Percentiles rank a stretch among this genome's conserved stretches.
Conservation (phyloP, 2,797 vertebrate genomes). For the Paramormyrops hopkinsi region DNA sequence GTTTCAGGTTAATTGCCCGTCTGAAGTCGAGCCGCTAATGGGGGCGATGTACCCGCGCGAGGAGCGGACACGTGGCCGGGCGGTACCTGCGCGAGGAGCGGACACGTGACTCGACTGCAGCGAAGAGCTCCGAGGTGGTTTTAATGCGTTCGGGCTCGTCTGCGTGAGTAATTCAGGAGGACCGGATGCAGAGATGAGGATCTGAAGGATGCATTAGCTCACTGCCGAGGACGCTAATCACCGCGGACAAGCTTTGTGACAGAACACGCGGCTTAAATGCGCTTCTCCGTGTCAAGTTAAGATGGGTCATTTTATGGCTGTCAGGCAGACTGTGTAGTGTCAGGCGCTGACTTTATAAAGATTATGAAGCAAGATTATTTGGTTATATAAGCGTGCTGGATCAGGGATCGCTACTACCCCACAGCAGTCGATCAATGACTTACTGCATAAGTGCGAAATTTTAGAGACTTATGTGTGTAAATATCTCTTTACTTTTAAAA, state of each 20-base stretch:
- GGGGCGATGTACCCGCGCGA: background rate
- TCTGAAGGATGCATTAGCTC: background rate
- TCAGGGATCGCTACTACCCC: background rate
- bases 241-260: background rate
- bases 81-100: background rate
- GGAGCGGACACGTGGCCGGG: background rate
- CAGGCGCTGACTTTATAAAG: background rate
- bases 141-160: background rate
- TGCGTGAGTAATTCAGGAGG: background rate
- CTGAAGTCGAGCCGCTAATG: background rate
- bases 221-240: background rate
- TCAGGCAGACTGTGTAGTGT: background rate
- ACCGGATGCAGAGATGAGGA: background rate
- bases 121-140: background rate
- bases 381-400: background rate
- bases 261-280: background rate
- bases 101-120: background rate
- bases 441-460: background rate
- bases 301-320: background rate
- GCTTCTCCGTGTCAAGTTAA: background rate
- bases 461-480: background rate
- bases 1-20: background rate
- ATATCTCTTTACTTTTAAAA: background rate
- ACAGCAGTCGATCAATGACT: background rate
- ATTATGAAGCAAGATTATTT: slow-evolving; percentile 3